These are phyloP conservation scores for Lophotis ruficrista DNA, from an alignment of 2,113 vertebrate genomes.

Conservation along the genomic window DNA sequence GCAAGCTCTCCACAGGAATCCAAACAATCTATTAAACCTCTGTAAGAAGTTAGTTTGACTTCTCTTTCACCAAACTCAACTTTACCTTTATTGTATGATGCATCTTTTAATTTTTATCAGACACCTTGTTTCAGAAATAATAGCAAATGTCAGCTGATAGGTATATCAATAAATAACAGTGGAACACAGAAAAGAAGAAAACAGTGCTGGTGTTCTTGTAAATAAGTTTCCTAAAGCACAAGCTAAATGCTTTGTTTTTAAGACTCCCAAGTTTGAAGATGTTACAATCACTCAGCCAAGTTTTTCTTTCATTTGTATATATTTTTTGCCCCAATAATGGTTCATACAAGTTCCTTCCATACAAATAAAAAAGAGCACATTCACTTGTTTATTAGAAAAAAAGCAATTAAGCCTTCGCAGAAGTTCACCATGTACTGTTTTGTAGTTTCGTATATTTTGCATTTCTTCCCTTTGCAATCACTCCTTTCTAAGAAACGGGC, in stretches of 20 bases:
- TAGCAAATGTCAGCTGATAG: neutral
- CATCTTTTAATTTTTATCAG: neutral
- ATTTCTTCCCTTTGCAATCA: neutral
- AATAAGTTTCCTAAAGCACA: neutral
- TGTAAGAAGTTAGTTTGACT: neutral
- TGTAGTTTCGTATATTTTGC: neutral
- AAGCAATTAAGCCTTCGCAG: neutral
- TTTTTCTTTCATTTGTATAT: neutral
- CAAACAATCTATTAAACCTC: conserved; percentile 18
- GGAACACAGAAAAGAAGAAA: neutral
- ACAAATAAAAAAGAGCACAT: neutral
- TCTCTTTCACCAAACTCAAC: neutral
- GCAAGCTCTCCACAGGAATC: conserved; percentile 49
- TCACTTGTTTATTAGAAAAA: neutral
- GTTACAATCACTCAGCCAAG: neutral
- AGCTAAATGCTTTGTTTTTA: neutral
- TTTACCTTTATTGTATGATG: neutral
- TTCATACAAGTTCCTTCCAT: neutral
- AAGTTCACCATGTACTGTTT: neutral
- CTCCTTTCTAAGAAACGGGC: neutral
- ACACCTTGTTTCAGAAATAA: neutral
- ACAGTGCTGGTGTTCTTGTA: neutral
- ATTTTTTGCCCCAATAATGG: neutral
- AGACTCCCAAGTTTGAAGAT: neutral
- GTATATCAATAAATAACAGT: neutral